These are phyloP conservation scores for Acipenser ruthenus DNA, from an alignment of 2,797 vertebrate species.

Conservation along the genomic window DNA sequence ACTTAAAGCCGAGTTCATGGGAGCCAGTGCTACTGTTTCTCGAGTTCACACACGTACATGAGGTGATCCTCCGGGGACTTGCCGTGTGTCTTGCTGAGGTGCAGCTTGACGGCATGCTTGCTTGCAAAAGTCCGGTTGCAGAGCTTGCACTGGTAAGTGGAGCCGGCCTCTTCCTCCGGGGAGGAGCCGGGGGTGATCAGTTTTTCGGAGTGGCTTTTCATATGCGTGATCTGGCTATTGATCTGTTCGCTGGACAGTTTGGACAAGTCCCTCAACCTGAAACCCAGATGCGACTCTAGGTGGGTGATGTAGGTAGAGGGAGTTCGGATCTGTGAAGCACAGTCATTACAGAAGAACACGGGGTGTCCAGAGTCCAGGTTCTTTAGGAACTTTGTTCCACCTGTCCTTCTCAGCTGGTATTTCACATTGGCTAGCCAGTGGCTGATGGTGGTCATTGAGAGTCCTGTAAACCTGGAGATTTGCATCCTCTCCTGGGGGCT, in stretches of 20 bases:
- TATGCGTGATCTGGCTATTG: constrained; percentile 84
- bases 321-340: constrained; percentile 95
- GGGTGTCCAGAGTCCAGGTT: constrained; percentile 97
- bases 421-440: constrained; percentile 98
- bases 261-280: constrained; percentile 90
- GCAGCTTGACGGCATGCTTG: constrained; percentile 97
- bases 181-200: constrained; percentile 61
- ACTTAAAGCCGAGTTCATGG: constrained; percentile 49
- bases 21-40: constrained; percentile 86
- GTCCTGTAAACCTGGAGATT: constrained; percentile 94
- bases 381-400: constrained; percentile 98
- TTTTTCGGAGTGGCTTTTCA: constrained; percentile 91
- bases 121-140: constrained; percentile 99
- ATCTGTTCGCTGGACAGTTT: constrained; percentile 92
- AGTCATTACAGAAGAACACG: constrained; percentile 98
- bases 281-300: constrained; percentile 95
- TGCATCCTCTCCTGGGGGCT: constrained; percentile 98
- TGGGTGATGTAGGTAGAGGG: constrained; percentile 96
- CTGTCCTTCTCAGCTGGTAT: constrained; percentile 97
- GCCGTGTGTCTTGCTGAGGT: constrained; percentile 97
- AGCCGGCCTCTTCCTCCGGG: constrained; percentile 75
- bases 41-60: constrained; percentile 89
- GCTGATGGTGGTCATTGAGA: constrained; percentile 98
- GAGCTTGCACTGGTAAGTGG: constrained; percentile 92
- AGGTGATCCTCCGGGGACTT: constrained; percentile 98